A percentile compares a stretch with the other conserved stretches of the same genome.
Conservation (phyloP, 1,140 invertebrate species). For the Conus betulinus region DNA sequence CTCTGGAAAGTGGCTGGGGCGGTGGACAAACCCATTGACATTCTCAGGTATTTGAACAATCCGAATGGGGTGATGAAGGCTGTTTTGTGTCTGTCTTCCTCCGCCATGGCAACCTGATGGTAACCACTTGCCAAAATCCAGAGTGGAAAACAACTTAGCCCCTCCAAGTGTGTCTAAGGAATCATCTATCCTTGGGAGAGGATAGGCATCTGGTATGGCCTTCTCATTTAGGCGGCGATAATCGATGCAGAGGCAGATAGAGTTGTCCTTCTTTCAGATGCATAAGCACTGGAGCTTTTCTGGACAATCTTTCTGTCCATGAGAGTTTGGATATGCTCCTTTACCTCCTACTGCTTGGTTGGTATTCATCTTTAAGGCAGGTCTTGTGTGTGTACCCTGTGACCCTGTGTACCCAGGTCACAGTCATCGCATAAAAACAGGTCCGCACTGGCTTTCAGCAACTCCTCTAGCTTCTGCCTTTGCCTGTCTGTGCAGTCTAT, state of each 20-base stretch:
- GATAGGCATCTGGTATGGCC: conserved; percentile 51
- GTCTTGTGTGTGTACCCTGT: neutral
- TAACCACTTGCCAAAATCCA: conserved; percentile 63
- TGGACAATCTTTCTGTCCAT: conserved; percentile 36
- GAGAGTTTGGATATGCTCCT: conserved; percentile 29
- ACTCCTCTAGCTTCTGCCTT: neutral
- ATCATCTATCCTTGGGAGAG: conserved; percentile 48
- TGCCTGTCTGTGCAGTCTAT: neutral
- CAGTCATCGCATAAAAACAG: neutral
- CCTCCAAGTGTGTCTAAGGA: conserved; percentile 43
- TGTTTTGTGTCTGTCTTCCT: conserved; percentile 46
- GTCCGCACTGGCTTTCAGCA: neutral
- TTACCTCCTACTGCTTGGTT: neutral
- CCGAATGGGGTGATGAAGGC: conserved; percentile 49
- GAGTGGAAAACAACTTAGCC: conserved; percentile 53
- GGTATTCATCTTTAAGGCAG: neutral
- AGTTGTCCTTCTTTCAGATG: conserved; percentile 55
- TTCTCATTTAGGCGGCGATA: conserved; percentile 48
- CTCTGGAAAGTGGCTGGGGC: conserved; percentile 58
- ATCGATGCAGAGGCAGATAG: conserved; percentile 56
- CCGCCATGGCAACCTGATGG: conserved; percentile 72
- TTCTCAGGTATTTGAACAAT: conserved; percentile 49
- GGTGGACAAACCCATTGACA: conserved; percentile 56
- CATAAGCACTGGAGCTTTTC: conserved; percentile 39
- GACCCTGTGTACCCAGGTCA: conserved; percentile 16